Evolutionary conservation across 2,888 invertebrate genomes (phyloP).

Genomic region (Melinopterus prodromus): DNA sequence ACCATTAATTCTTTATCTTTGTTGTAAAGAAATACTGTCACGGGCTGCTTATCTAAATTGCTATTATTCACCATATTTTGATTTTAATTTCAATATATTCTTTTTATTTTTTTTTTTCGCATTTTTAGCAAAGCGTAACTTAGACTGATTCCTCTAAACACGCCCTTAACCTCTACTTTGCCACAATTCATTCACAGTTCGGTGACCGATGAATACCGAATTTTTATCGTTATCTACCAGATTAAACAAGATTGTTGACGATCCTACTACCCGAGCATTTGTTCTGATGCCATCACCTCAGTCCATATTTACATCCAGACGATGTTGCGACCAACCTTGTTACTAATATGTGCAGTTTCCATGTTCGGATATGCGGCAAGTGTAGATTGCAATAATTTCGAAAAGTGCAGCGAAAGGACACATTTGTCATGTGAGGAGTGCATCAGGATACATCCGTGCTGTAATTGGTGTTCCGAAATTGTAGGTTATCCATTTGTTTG

Average conservation of each 20-base stretch:
- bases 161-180: background rate
- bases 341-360: background rate
- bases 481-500: constrained; percentile 40
- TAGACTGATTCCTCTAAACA: background rate
- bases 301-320: background rate
- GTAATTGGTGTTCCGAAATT: constrained; percentile 33
- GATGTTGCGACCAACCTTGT: background rate
- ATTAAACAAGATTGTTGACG: background rate
- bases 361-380: background rate
- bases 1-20: too few relatives aligned
- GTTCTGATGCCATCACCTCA: background rate
- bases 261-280: background rate
- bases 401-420: constrained; percentile 24
- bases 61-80: too few relatives aligned
- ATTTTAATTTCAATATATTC: too few relatives aligned
- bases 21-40: too few relatives aligned
- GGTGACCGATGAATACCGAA: background rate
- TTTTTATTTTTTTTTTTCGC: too few relatives aligned
- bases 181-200: background rate
- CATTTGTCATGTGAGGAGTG: constrained; percentile 29
- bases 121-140: background rate
- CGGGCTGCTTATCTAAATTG: too few relatives aligned
- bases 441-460: constrained; percentile 33
- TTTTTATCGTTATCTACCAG: background rate
- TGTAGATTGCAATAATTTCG: constrained; percentile 21